Percentiles rank a stretch among this genome's conserved stretches.
phyloP scores from a whole-genome alignment of 2,888 invertebrate genomes.

The Caenorhabditis drosophilae region DNA sequence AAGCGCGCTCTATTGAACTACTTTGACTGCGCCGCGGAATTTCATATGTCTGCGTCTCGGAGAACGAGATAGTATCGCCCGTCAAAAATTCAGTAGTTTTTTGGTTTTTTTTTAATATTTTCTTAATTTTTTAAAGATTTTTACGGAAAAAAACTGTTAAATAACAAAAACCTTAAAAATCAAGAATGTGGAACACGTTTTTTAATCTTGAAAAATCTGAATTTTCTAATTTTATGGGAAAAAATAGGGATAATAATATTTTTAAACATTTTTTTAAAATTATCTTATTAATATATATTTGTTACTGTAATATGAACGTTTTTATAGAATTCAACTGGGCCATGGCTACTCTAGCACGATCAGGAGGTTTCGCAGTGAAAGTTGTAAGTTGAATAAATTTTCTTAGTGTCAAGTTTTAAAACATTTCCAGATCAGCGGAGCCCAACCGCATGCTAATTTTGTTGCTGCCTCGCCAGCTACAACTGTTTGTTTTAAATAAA shows the following conservation, averaged over 20 bases:
- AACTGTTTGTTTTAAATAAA: slow-evolving; percentile 19
- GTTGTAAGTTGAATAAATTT: slow-evolving; percentile 38
- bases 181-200: no score
- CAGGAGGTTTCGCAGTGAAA: slow-evolving; percentile 55
- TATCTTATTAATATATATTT: neutral
- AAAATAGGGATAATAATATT: no score
- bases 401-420: neutral
- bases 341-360: slow-evolving; percentile 58
- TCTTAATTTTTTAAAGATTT: slow-evolving; percentile 1
- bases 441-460: slow-evolving; percentile 46
- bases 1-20: slow-evolving; percentile 24
- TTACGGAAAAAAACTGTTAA: no score
- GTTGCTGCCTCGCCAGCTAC: slow-evolving; percentile 44
- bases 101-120: slow-evolving; percentile 19
- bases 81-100: slow-evolving; percentile 14
- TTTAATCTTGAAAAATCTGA: neutral
- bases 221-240: no score
- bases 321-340: slow-evolving; percentile 37
- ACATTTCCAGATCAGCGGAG: slow-evolving; percentile 48
- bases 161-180: no score
- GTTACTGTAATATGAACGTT: neutral
- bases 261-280: no score
- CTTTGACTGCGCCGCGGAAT: slow-evolving; percentile 27
- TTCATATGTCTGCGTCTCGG: slow-evolving; percentile 28
- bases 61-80: slow-evolving; percentile 33